Evolutionary conservation across 2,113 vertebrate genomes (phyloP).

Genomic region (Tamias sibiricus): DNA sequence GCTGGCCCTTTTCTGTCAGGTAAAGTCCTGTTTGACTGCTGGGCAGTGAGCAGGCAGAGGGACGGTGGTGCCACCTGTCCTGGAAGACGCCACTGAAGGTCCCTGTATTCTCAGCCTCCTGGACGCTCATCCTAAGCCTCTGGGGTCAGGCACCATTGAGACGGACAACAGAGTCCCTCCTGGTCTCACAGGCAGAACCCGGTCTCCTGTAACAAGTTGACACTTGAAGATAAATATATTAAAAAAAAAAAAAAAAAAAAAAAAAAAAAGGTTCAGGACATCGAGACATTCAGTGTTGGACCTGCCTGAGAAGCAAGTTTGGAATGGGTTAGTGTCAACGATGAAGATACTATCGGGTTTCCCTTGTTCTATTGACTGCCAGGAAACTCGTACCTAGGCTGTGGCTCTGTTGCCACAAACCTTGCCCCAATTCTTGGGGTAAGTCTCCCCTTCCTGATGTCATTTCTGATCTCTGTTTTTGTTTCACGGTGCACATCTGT

Average conservation of each 20-base stretch:
- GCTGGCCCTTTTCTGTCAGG: not conserved
- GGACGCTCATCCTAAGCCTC: not conserved
- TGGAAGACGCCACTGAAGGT: rapidly evolving
- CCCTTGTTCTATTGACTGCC: not conserved
- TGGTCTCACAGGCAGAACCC: not conserved
- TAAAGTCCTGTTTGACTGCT: no score
- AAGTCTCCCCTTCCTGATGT: not conserved
- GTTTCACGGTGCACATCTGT: rapidly evolving
- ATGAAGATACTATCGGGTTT: not conserved
- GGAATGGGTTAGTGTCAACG: not conserved
- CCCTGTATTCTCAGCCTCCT: not conserved
- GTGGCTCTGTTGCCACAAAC: not conserved
- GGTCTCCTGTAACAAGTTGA: not conserved
- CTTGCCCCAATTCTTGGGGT: not conserved
- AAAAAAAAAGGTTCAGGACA: not conserved
- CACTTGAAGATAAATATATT: no score
- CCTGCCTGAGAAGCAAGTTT: not conserved
- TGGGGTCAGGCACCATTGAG: no score
- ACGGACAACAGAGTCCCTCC: no score
- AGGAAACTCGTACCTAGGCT: not conserved
- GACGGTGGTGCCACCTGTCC: no score
- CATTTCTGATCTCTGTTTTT: not conserved
- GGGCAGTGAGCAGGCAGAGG: no score
- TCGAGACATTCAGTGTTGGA: not conserved
- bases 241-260: not conserved